A percentile compares a stretch with the other conserved stretches of the same genome.
Evolutionary conservation across 2,797 vertebrate species (phyloP).

Genomic region (Pampus argenteus): DNA sequence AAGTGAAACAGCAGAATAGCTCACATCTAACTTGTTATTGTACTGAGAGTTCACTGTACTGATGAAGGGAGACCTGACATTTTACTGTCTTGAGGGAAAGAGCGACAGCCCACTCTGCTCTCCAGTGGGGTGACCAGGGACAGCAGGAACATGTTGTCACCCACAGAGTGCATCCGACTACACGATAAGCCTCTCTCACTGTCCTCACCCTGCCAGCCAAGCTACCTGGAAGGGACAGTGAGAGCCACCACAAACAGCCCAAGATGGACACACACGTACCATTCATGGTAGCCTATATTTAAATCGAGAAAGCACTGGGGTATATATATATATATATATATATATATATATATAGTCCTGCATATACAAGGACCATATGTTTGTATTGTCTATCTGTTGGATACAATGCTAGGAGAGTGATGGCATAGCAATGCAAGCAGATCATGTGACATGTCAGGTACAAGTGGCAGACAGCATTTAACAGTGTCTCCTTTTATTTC

Average conservation of each 20-base stretch:
- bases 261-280: conserved; percentile 32
- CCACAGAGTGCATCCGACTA: conserved; percentile 82
- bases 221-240: conserved; percentile 53
- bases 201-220: conserved; percentile 59
- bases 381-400: conserved; percentile 33
- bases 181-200: conserved; percentile 82
- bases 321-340: no score
- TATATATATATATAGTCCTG: no score
- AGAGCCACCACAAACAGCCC: conserved; percentile 37
- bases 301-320: conserved; percentile 22
- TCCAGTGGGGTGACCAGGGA: conserved; percentile 74
- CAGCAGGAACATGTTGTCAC: conserved; percentile 81
- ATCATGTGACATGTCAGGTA: conserved; percentile 67
- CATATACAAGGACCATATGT: conserved; percentile 1
- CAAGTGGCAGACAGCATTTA: conserved; percentile 55
- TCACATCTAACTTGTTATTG: conserved; percentile 48
- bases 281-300: conserved; percentile 48
- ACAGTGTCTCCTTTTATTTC: conserved; percentile 51
- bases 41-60: conserved; percentile 55
- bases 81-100: conserved; percentile 62
- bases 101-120: conserved; percentile 62
- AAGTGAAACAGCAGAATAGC: conserved; percentile 16
- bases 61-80: conserved; percentile 76
- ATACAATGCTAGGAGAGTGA: conserved; percentile 40
- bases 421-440: conserved; percentile 40